A percentile compares a stretch with the other conserved stretches of the same genome.
Conservation (phyloP, 2,888 invertebrate genomes). For the Drosophila basisetae region DNA sequence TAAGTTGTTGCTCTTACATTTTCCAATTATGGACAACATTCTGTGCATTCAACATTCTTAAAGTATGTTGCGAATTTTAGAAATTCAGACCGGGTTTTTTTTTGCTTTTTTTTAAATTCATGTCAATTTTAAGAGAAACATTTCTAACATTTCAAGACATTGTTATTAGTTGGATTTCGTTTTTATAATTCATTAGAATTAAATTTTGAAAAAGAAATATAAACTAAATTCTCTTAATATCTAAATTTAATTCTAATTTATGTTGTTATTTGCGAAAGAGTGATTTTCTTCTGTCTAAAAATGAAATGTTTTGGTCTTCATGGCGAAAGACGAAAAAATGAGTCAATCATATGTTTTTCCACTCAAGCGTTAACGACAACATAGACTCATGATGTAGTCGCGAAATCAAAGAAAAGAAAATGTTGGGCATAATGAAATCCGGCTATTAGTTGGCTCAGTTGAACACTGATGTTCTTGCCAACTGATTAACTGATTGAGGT, state of each 20-base stretch:
- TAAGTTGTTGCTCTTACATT: too few relatives aligned
- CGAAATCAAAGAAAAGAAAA: too few relatives aligned
- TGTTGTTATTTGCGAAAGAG: not conserved
- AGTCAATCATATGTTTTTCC: too few relatives aligned
- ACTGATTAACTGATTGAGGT: constrained; percentile 16
- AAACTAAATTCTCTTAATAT: not conserved
- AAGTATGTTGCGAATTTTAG: not conserved
- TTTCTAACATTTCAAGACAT: too few relatives aligned
- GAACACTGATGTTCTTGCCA: not conserved
- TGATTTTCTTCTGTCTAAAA: not conserved
- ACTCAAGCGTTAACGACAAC: too few relatives aligned
- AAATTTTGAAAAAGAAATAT: not conserved
- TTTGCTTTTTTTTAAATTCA: not conserved
- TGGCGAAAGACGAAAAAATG: not conserved
- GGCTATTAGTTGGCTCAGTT: too few relatives aligned
- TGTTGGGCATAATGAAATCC: too few relatives aligned
- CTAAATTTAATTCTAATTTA: not conserved
- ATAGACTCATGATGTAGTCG: too few relatives aligned
- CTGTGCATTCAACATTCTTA: not conserved
- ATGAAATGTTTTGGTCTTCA: not conserved
- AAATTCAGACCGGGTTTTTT: not conserved
- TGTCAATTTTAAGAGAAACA: not conserved
- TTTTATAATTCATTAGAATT: not conserved
- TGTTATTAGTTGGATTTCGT: not conserved
- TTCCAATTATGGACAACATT: not conserved